phyloP scores from a whole-genome alignment of 92 coral and sea anemone genomes.

The Bergia sp. region DNA sequence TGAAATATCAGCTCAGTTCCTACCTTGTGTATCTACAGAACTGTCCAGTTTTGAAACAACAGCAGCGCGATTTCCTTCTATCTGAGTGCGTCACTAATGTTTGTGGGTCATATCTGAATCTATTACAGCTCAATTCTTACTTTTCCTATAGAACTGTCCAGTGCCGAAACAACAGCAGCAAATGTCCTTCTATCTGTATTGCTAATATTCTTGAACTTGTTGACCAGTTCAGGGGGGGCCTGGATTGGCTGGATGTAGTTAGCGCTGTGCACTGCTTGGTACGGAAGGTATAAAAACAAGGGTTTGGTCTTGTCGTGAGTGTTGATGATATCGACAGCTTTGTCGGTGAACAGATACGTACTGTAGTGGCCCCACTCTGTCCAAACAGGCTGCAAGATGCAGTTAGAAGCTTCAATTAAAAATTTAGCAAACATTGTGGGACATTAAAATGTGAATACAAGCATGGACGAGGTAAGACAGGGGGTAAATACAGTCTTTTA shows the following conservation, averaged over 20 bases:
- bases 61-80: no score
- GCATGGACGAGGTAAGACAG: background rate
- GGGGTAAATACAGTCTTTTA: no score
- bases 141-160: conserved; percentile 76
- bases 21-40: no score
- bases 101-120: background rate
- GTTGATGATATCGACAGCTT: conserved; percentile 62
- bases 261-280: conserved; percentile 80
- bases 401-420: background rate
- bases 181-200: conserved; percentile 67
- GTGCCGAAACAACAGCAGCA: conserved; percentile 83
- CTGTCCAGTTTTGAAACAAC: no score
- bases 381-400: conserved; percentile 57
- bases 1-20: no score
- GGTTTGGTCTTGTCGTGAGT: conserved; percentile 66
- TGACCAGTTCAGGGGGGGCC: conserved; percentile 67
- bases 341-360: conserved; percentile 64
- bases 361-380: conserved; percentile 68
- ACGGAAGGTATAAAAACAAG: conserved; percentile 68
- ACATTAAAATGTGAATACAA: background rate
- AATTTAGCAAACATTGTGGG: background rate
- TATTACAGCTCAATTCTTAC: conserved; percentile 27
- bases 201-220: conserved; percentile 63
- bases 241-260: conserved; percentile 68
- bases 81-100: no score